A percentile compares a stretch with the other conserved stretches of the same genome.
These are phyloP conservation scores for Calephelis perditalis DNA, from an alignment of 2,888 invertebrate genomes.

Conservation along the genomic window DNA sequence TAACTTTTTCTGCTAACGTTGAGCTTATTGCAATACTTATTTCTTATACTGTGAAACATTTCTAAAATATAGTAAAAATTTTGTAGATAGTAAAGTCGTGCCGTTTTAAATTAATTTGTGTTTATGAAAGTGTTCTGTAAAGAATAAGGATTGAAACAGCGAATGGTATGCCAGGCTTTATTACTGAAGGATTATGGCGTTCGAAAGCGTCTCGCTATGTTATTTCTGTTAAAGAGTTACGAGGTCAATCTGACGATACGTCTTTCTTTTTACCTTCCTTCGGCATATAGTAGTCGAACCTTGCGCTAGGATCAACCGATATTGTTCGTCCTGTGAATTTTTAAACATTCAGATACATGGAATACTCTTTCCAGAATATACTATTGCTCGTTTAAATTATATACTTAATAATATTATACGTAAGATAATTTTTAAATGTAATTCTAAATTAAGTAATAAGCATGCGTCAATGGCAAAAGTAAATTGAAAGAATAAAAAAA, in stretches of 20 bases:
- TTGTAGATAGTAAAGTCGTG: too few species aligned
- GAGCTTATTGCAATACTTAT: too few species aligned
- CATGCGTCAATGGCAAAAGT: too few species aligned
- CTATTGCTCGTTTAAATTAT: not conserved
- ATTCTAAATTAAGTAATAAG: too few species aligned
- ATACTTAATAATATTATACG: not conserved
- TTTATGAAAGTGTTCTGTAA: too few species aligned
- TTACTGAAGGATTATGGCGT: conserved; percentile 63
- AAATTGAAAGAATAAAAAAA: too few species aligned
- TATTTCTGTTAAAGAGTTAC: conserved; percentile 66
- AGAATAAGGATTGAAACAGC: conserved; percentile 44
- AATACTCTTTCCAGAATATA: conserved; percentile 3
- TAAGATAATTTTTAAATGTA: too few species aligned
- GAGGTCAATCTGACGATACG: conserved; percentile 57
- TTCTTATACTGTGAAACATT: too few species aligned
- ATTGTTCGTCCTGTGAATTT: conserved; percentile 72
- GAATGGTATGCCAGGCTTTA: conserved; percentile 39
- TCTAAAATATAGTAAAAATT: too few species aligned
- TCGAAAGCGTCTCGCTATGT: conserved; percentile 66
- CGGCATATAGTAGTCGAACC: conserved; percentile 71
- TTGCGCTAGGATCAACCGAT: conserved; percentile 69
- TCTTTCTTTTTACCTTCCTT: conserved; percentile 66
- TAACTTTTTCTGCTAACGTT: too few species aligned
- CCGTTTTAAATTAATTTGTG: too few species aligned
- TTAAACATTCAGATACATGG: conserved; percentile 39